Base-by-base conservation (phyloP, 2,888 invertebrate species). In the Agrotis ipsilon region DNA sequence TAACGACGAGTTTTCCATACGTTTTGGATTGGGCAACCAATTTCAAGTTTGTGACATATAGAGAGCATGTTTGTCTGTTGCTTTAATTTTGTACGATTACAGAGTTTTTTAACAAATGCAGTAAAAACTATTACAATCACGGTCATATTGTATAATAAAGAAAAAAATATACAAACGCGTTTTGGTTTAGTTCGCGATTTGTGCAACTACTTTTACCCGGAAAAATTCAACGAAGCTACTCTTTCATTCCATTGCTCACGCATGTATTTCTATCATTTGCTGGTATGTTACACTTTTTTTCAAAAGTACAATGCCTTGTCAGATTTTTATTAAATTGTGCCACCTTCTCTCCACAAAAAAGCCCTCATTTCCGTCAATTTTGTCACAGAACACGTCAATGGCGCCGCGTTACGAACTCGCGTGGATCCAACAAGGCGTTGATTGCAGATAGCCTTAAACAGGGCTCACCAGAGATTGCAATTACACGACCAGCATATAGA, bases 361-460 rank as follows among this genome's bases (percentile, higher is more conserved):
- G 19, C 24, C 5, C 39, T 48, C 49, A 69, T 80, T 78, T 78
- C 65, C 80, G 54, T 62, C 51, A 69, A 61, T 80, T 80, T 75
- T 69, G 78, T 60, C 65, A 62, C 65, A 39, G 7, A 1, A 55
- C 58, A 64, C 51, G 52, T 80, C 75, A 80, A 68, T 65, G 59
- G 68, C 68, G 64, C 57, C 80, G 51, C 58, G 1, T 59, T 79
- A 48, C 49, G 62, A 46, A 60, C 58, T 48, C 13, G n/a, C 52
- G 54, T 11, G 59, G 59, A 16, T 24, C 68, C 13, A 48, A 82
- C 52, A 73, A 68, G 76, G 71, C 64, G 52, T 27, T 63, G 76
- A 80, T 80, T 16, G 32, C 0, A 65, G 73, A 80, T 80, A 76
- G 67, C 83, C 67, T 7, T 76, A 57, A 32, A 49, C 3, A 62